phyloP scores from a whole-genome alignment of 92 coral and sea anemone genomes.

The Zoanthus gigantus region DNA sequence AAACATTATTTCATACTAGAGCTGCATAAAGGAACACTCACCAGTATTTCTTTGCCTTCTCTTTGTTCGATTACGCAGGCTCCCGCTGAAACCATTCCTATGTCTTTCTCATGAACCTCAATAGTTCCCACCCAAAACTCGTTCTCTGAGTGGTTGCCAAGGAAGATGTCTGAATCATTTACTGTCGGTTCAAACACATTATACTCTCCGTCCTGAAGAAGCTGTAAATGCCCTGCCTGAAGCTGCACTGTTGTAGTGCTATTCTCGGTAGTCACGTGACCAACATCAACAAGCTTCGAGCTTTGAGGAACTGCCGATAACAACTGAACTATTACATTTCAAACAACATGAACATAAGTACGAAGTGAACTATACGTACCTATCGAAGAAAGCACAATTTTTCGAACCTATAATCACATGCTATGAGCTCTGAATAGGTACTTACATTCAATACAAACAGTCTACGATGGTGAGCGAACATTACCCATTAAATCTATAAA shows the following conservation, averaged over 20 bases:
- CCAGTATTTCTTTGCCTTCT: not conserved
- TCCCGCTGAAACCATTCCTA: not conserved
- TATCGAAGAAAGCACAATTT: too few relatives aligned
- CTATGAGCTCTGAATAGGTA: too few relatives aligned
- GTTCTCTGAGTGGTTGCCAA: not conserved
- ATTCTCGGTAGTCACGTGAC: not conserved
- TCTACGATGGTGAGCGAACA: too few relatives aligned
- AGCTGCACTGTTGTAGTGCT: not conserved
- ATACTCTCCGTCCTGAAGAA: slow-evolving; percentile 16
- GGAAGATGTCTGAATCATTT: not conserved
- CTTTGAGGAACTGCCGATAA: not conserved
- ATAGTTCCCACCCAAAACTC: slow-evolving; percentile 23
- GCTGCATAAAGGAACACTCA: not conserved
- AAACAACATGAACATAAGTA: not conserved
- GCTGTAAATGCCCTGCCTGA: slow-evolving; percentile 11
- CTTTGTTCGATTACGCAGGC: not conserved
- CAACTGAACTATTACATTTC: too few relatives aligned
- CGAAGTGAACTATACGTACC: too few relatives aligned
- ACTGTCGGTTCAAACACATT: slow-evolving; percentile 17
- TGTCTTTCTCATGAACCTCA: not conserved
- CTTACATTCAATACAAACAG: too few relatives aligned
- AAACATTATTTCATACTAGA: not conserved
- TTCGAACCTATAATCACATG: too few relatives aligned
- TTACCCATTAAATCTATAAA: too few relatives aligned
- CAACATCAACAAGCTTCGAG: slow-evolving; percentile 9